Conservation (phyloP, 2,888 invertebrate species). For the Cancer borealis region DNA sequence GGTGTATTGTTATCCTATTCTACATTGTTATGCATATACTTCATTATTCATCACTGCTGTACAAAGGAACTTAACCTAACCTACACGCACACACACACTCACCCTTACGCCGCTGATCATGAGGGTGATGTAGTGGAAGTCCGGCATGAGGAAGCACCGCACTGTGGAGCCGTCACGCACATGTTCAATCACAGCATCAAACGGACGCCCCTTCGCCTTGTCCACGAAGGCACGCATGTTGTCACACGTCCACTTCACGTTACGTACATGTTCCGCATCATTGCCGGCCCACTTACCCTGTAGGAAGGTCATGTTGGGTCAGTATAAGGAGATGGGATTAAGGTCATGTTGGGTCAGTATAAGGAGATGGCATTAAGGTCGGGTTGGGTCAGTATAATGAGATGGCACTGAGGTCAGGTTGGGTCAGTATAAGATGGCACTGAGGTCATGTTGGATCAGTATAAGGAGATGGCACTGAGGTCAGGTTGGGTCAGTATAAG, state of each 20-base stretch:
- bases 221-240: slow-evolving; percentile 91
- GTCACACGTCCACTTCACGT: slow-evolving; percentile 93
- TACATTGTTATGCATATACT: not conserved
- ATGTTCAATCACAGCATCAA: slow-evolving; percentile 97
- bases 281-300: slow-evolving; percentile 73
- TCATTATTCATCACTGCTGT: not conserved
- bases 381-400: slow-evolving; percentile 32
- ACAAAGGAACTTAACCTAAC: not conserved
- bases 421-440: no score
- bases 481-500: slow-evolving; percentile 20
- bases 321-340: not conserved
- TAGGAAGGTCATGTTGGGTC: not conserved
- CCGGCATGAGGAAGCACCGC: slow-evolving; percentile 93
- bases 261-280: slow-evolving; percentile 85
- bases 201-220: slow-evolving; percentile 90
- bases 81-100: slow-evolving; percentile 57
- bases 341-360: not conserved
- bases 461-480: no score
- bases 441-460: not conserved
- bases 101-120: slow-evolving; percentile 93
- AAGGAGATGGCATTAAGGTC: no score
- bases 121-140: slow-evolving; percentile 93
- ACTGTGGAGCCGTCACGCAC: slow-evolving; percentile 98
- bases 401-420: no score
- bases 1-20: no score